Percentiles rank a stretch among this genome's conserved stretches.
Conservation (phyloP, 2,113 vertebrate species). For the Mustela lutreola region DNA sequence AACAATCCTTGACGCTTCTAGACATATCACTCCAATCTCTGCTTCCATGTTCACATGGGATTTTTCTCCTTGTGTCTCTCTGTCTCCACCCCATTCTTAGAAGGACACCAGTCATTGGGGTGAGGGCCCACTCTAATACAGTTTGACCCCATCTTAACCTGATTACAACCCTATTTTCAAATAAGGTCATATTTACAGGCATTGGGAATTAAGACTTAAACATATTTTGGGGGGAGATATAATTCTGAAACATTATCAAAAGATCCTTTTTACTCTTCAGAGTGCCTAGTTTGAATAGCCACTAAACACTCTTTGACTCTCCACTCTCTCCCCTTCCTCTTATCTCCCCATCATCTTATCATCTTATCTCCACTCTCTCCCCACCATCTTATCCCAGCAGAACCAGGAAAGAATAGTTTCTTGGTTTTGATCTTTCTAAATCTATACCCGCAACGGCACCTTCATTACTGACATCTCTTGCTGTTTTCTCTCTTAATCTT, state of each 20-base stretch:
- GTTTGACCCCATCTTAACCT: background rate
- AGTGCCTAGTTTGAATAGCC: background rate
- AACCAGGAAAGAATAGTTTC: background rate
- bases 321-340: background rate
- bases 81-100: background rate
- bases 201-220: background rate
- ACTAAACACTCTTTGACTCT: background rate
- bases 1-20: background rate
- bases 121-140: background rate
- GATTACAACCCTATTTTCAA: background rate
- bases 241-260: constrained; percentile 20
- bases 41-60: background rate
- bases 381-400: background rate
- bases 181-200: background rate
- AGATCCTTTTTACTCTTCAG: background rate
- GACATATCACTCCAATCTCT: background rate
- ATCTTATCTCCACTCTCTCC: background rate
- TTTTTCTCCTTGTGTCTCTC: background rate
- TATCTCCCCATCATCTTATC: background rate
- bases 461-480: background rate
- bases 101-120: background rate
- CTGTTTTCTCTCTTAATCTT: background rate
- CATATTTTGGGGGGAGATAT: background rate
- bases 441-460: background rate
- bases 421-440: background rate